Evolutionary conservation across 2,797 vertebrate species (phyloP), one percentile per base, ranked within the genome.

Genomic region (Pampus argenteus): DNA sequence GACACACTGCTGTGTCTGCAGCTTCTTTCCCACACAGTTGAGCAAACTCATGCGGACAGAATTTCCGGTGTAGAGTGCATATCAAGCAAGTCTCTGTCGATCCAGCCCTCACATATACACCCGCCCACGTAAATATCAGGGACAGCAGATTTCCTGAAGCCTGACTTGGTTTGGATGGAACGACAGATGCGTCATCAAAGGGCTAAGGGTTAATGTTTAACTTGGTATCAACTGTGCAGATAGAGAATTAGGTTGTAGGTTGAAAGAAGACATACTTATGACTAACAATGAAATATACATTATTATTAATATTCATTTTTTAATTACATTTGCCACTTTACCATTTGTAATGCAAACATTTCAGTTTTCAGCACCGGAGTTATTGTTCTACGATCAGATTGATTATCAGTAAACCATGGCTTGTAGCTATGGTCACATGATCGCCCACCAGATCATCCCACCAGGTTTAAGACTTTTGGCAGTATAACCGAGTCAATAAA

Each of bases 11-110:
- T 70, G 78, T 74, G 75, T 84, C 83, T 77, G 74, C 80, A 85
- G 77, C 76, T 66, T 49, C 50, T 63, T 85, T 78, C 76, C 74
- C 81, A 81, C 87, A 76, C 85, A 86, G 73, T 38, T 47, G 61
- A 77, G 66, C 45, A 23, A 38, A 68, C 26, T 64, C 23, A 67
- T n/a, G 54, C 60, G 64, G 54, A 44, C 48, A 73, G 40, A 51
- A 71, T 87, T 80, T 89, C 81, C 73, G 65, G 69, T 74, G 13
- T 22, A 25, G 49, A 82, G 79, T 40, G 56, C 63, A 74, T 51
- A 63, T 66, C 20, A 22, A 71, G 45, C n/a, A 28, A 56, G 68
- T 62, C 61, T 63, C 66, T 60, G 36, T 48, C 8, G 18, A 20
- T 47, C 61, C 52, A 62, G 26, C 54, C 66, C 71, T 34, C 66